phyloP scores from a whole-genome alignment of 1,140 invertebrate species.

The Zaprionus taronus region DNA sequence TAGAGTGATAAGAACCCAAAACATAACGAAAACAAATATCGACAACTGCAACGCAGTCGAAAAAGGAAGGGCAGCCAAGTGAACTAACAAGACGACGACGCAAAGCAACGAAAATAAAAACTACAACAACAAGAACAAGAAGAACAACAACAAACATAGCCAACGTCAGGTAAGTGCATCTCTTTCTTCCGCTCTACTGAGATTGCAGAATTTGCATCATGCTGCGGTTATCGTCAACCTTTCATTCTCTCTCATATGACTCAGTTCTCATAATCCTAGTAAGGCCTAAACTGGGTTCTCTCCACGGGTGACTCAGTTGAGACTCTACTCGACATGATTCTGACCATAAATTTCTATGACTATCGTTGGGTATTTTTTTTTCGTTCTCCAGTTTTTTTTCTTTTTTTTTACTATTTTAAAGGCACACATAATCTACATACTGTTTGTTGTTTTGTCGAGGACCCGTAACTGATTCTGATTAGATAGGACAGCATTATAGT shows the following conservation, averaged over 20 bases:
- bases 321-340: neutral
- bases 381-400: neutral
- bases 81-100: constrained; percentile 33
- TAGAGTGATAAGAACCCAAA: constrained; percentile 38
- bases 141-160: constrained; percentile 33
- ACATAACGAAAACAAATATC: constrained; percentile 46
- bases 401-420: constrained; percentile 19
- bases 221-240: constrained; percentile 9
- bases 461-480: constrained; percentile 49
- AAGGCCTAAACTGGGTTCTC: neutral
- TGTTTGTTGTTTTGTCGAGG: constrained; percentile 6
- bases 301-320: constrained; percentile 45
- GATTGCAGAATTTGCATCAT: constrained; percentile 15
- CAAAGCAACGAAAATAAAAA: constrained; percentile 46
- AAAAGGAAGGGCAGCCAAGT: constrained; percentile 37
- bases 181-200: constrained; percentile 1
- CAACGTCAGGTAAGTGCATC: constrained; percentile 47
- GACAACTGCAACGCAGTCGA: constrained; percentile 44
- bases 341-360: constrained; percentile 39
- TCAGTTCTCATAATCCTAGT: constrained; percentile 16
- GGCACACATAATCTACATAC: constrained; percentile 23
- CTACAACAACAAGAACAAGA: constrained; percentile 41
- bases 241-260: constrained; percentile 22
- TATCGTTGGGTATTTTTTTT: constrained; percentile 37
- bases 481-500: constrained; percentile 52